phyloP scores from a whole-genome alignment of 1,140 invertebrate species.

The Trigoniulus corallinus region DNA sequence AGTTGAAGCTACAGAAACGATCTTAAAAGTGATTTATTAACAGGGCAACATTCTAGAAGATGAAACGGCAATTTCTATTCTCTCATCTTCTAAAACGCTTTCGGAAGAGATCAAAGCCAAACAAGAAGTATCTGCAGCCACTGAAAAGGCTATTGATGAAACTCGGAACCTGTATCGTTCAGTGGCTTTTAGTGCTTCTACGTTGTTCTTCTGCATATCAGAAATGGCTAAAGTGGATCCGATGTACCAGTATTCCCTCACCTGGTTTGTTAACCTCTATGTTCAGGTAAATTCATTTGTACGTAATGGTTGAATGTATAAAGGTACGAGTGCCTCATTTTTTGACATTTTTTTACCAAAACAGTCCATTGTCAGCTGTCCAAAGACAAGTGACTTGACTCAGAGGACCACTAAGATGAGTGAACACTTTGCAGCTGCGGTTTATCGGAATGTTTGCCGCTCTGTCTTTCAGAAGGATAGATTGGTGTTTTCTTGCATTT shows the following conservation, averaged over 20 bases:
- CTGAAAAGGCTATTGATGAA: slow-evolving; percentile 34
- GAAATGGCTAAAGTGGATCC: slow-evolving; percentile 37
- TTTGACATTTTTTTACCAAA: background rate
- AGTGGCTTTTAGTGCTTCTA: slow-evolving; percentile 36
- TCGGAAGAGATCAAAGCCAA: slow-evolving; percentile 36
- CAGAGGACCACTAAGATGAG: slow-evolving; percentile 25
- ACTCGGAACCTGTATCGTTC: slow-evolving; percentile 33
- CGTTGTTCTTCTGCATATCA: slow-evolving; percentile 36
- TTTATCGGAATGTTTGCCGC: slow-evolving; percentile 33
- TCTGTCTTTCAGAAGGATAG: slow-evolving; percentile 37
- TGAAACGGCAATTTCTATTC: slow-evolving; percentile 82
- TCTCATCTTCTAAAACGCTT: slow-evolving; percentile 71
- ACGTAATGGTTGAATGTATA: no score
- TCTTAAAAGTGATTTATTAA: slow-evolving; percentile 5
- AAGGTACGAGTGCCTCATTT: slow-evolving; percentile 6
- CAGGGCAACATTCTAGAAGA: slow-evolving; percentile 86
- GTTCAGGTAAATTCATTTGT: no score
- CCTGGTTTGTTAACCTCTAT: slow-evolving; percentile 84
- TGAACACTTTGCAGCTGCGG: slow-evolving; percentile 31
- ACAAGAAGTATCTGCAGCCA: slow-evolving; percentile 32
- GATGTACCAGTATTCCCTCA: slow-evolving; percentile 43
- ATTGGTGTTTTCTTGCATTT: slow-evolving; percentile 44
- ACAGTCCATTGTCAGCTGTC: slow-evolving; percentile 18
- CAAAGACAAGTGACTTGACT: slow-evolving; percentile 26
- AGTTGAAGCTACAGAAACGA: no score